phyloP scores from a whole-genome alignment of 2,113 vertebrate genomes.

The Cyanoramphus novaezelandiae region DNA sequence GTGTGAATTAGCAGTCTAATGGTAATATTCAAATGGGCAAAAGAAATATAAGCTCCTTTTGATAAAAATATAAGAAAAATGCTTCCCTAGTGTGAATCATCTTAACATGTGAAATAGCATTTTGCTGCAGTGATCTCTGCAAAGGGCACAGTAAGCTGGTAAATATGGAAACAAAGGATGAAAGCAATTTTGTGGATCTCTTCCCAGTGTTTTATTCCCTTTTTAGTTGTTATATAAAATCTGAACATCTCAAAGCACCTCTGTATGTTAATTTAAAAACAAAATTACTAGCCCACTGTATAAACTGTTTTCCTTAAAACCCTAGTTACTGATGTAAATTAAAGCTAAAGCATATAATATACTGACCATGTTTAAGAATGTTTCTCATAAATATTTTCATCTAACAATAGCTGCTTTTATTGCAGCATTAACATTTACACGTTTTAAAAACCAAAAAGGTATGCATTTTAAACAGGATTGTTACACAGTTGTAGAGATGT shows the following conservation, averaged over 20 bases:
- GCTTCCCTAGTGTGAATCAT: constrained; percentile 74
- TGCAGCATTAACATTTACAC: neutral
- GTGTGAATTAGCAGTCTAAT: constrained; percentile 79
- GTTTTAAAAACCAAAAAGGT: neutral
- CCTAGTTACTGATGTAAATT: neutral
- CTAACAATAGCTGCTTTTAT: neutral
- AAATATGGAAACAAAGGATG: constrained; percentile 57
- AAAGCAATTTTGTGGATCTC: constrained; percentile 3
- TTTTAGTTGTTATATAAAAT: constrained; percentile 33
- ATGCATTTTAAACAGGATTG: neutral
- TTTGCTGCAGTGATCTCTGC: constrained; percentile 61
- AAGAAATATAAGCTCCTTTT: constrained; percentile 66
- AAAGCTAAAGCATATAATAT: neutral
- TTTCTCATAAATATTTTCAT: neutral
- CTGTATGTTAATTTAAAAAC: neutral
- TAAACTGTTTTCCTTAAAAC: neutral
- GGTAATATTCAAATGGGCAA: constrained; percentile 68
- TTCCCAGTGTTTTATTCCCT: constrained; percentile 34
- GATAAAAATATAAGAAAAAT: constrained; percentile 71
- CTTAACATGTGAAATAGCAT: constrained; percentile 69
- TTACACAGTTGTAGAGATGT: neutral
- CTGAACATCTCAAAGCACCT: neutral
- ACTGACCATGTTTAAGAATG: neutral
- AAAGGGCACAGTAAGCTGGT: constrained; percentile 47
- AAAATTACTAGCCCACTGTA: neutral